Evolutionary conservation across 1,140 invertebrate species (phyloP).

Genomic region (Eumeta japonica): DNA sequence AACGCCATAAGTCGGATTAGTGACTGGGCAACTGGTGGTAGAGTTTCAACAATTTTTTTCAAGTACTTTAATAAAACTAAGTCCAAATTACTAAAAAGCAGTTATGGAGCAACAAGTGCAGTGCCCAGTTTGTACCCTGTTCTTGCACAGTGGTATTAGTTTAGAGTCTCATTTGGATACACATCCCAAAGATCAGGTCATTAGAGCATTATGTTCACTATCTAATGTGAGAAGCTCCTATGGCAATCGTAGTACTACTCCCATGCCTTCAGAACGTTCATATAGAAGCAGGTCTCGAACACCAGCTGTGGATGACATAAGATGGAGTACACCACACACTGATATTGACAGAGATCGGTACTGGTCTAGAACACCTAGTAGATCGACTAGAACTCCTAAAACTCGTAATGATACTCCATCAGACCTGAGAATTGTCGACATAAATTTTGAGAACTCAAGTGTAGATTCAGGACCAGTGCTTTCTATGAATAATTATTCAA

Average conservation of each 20-base stretch:
- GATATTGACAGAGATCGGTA: constrained; percentile 37
- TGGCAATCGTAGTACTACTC: constrained; percentile 42
- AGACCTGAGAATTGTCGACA: constrained; percentile 33
- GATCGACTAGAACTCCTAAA: constrained; percentile 13
- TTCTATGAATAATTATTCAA: constrained; percentile 27
- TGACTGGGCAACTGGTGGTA: constrained; percentile 32
- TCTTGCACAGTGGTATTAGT: constrained; percentile 76
- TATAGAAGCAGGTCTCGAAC: constrained; percentile 48
- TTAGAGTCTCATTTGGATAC: constrained; percentile 76
- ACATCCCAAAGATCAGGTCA: constrained; percentile 83
- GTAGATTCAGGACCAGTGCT: constrained; percentile 20
- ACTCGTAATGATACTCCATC: constrained; percentile 21
- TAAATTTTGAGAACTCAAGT: constrained; percentile 31
- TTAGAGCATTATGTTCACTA: constrained; percentile 67
- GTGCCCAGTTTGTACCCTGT: constrained; percentile 82
- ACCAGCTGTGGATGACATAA: constrained; percentile 36
- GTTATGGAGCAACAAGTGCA: constrained; percentile 60
- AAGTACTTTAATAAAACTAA: constrained; percentile 22
- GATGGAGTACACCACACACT: constrained; percentile 26
- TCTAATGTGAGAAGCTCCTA: constrained; percentile 25
- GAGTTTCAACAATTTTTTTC: constrained; percentile 33
- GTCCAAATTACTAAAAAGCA: constrained; percentile 12
- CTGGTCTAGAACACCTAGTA: constrained; percentile 29
- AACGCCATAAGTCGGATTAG: constrained; percentile 29
- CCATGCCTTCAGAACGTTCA: constrained; percentile 40